Evolutionary conservation across 92 coral and sea anemone species (phyloP).

Genomic region (Porites evermanni): DNA sequence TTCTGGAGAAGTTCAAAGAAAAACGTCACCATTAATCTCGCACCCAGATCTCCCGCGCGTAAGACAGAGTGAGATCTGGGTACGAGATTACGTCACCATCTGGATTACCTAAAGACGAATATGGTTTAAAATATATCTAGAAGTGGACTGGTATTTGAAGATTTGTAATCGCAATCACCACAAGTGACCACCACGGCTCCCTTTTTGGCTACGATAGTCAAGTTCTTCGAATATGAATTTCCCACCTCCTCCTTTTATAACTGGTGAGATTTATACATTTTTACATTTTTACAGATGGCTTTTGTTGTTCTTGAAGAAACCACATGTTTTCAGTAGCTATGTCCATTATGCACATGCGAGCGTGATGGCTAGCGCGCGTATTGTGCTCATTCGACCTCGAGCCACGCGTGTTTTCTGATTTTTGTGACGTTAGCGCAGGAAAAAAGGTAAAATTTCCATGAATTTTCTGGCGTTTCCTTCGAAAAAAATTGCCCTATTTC

Average conservation of each 20-base stretch:
- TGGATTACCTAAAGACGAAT: conserved; percentile 33
- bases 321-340: too few species aligned
- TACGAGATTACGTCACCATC: neutral
- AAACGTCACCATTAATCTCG: conserved; percentile 32
- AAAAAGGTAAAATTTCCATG: too few species aligned
- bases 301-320: neutral
- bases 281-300: neutral
- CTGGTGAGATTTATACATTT: neutral
- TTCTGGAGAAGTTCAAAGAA: conserved; percentile 62
- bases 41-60: too few species aligned
- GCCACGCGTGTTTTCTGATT: neutral
- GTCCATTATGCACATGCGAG: too few species aligned
- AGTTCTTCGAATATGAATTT: neutral
- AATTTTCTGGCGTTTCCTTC: neutral
- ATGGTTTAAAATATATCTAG: conserved; percentile 54
- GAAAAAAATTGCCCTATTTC: too few species aligned
- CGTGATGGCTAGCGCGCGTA: too few species aligned
- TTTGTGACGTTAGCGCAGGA: neutral
- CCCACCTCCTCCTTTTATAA: too few species aligned
- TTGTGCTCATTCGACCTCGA: neutral
- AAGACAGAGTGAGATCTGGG: too few species aligned
- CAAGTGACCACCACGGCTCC: neutral
- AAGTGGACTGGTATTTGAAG: conserved; percentile 52
- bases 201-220: neutral
- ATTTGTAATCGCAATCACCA: conserved; percentile 25